Base-by-base conservation (phyloP, 2,113 vertebrate genomes). In the Elgaria multicarinata region DNA sequence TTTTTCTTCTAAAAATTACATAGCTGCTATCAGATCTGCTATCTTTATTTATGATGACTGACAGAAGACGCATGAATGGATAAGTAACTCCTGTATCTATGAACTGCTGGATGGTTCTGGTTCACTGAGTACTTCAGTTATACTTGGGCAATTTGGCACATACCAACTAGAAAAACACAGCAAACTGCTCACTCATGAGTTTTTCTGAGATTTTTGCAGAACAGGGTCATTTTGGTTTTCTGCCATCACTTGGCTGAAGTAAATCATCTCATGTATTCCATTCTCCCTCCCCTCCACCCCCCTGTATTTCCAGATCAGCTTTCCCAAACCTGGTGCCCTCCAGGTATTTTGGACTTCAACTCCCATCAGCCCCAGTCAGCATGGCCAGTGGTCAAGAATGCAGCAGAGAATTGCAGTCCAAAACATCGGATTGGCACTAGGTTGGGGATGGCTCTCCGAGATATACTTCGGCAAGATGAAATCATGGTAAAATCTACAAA, bases 111-210 rank as follows among this genome's bases (percentile, higher is more conserved):
- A 90, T 91, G 79, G 75, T 89, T 87, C 77, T 79, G 72, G 18
- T 90, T 94, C 87, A 91, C 18, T 89, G 88, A 80, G 50, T 91
- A 72, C 72, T 46, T 87, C 62, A 93, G 77, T 93, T 93, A 80
- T 90, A 83, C 64, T 86, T 87, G 77, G 62, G 31, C 33, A 91
- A 71, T 95, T 93, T 94, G 89, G 44, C 62, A 84, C 39, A 91
- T 82, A 89, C 80, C 9, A 58, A 76, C 55, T 82, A 91, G 90
- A 92, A 93, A n/a, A 92, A 92, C 46, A 83, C 67, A 90, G 79
- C 87, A 85, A 92, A 89, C 9, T 80, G 71, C 36, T 90, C 89
- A 77, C 31, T 92, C 64, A 66, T 53, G 75, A 50, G 0, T n/a
- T 93, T 93, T 90, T 2, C 26, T 88, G 81, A 36, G 6, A 1